These are phyloP conservation scores for Callipepla californica DNA, from an alignment of 2,113 vertebrate genomes.

Conservation along the genomic window DNA sequence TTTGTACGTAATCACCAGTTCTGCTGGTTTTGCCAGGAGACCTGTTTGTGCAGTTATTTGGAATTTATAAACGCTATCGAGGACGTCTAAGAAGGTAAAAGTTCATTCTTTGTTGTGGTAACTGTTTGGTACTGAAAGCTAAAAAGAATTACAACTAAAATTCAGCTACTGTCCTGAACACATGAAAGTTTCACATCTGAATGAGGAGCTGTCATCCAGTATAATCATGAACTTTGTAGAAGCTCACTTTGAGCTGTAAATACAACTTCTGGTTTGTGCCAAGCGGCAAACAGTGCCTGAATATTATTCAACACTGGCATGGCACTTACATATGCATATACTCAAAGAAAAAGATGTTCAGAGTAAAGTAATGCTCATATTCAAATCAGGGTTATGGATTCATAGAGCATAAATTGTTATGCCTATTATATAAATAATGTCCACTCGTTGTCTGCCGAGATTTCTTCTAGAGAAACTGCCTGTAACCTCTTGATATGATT, in stretches of 20 bases:
- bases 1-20: neutral
- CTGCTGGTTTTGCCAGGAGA: neutral
- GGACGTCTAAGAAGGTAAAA: neutral
- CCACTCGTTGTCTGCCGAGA: neutral
- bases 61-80: neutral
- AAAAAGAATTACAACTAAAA: neutral
- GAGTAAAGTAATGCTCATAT: neutral
- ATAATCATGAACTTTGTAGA: neutral
- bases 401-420: neutral
- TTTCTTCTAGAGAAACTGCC: neutral
- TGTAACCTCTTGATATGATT: neutral
- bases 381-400: neutral
- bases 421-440: neutral
- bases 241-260: constrained; percentile 50
- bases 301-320: neutral
- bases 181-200: neutral
- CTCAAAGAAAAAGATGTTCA: neutral
- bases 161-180: neutral
- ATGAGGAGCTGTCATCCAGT: neutral
- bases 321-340: neutral
- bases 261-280: neutral
- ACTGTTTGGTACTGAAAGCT: neutral
- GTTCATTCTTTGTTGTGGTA: neutral
- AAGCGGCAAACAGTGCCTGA: neutral
- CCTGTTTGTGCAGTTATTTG: neutral